Percentiles rank a stretch among this genome's conserved stretches.
Conservation (phyloP, 2,113 vertebrate species). For the Arothron firmamentum region DNA sequence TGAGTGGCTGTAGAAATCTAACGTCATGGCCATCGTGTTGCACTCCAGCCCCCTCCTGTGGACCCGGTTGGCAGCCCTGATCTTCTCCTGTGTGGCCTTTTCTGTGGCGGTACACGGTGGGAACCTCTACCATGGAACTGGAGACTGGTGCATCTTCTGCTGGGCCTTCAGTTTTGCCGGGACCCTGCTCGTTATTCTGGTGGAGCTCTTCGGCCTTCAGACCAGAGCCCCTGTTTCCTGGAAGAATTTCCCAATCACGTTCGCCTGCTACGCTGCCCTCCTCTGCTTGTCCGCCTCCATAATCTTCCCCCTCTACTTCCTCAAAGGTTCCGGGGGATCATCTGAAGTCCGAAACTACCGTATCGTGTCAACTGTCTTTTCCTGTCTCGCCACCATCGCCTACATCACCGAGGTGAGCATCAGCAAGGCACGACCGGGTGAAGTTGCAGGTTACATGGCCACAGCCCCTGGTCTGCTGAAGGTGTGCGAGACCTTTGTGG, state of each 20-base stretch:
- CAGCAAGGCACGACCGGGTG: slow-evolving; percentile 81
- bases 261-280: slow-evolving; percentile 82
- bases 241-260: slow-evolving; percentile 90
- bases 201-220: slow-evolving; percentile 81
- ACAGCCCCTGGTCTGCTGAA: slow-evolving; percentile 86
- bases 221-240: slow-evolving; percentile 80
- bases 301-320: slow-evolving; percentile 82
- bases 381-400: slow-evolving; percentile 80
- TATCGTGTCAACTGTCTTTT: slow-evolving; percentile 80
- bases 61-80: slow-evolving; percentile 76
- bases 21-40: slow-evolving; percentile 72
- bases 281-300: slow-evolving; percentile 86
- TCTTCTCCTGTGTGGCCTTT: slow-evolving; percentile 85
- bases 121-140: slow-evolving; percentile 30
- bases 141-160: slow-evolving; percentile 85
- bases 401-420: slow-evolving; percentile 82
- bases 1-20: slow-evolving; percentile 3
- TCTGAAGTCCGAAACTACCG: slow-evolving; percentile 56
- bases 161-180: slow-evolving; percentile 87
- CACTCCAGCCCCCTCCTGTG: slow-evolving; percentile 78
- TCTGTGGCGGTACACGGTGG: slow-evolving; percentile 77
- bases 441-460: slow-evolving; percentile 88
- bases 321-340: slow-evolving; percentile 39
- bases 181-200: slow-evolving; percentile 79
- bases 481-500: slow-evolving; percentile 86